A percentile compares a stretch with the other conserved stretches of the same genome.
These are phyloP conservation scores for Darevskia nairensis DNA, from an alignment of 2,797 vertebrate genomes.

Conservation along the genomic window DNA sequence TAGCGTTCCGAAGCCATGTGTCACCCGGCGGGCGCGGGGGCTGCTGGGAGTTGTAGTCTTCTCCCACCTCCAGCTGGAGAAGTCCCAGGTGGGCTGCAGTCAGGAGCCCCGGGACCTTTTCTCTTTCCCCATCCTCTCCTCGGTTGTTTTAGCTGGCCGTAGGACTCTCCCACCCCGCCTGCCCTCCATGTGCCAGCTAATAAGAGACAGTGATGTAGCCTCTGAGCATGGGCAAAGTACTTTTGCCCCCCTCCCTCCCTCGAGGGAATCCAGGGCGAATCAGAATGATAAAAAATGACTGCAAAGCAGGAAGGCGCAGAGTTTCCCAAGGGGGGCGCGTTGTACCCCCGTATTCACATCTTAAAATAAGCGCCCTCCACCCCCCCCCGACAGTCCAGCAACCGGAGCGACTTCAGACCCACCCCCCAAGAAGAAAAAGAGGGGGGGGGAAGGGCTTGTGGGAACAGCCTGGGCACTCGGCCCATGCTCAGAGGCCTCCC, in stretches of 20 bases:
- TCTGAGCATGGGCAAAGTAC: slow-evolving; percentile 6
- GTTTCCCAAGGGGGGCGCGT: not conserved
- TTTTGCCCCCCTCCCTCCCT: not conserved
- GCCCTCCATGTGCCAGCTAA: too few species aligned
- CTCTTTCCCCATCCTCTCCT: not conserved
- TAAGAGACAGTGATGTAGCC: too few species aligned
- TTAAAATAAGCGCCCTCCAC: not conserved
- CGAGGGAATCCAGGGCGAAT: too few species aligned
- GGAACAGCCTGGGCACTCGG: not conserved
- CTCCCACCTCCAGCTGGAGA: not conserved
- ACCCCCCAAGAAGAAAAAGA: too few species aligned
- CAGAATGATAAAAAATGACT: too few species aligned
- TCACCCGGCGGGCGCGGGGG: not conserved
- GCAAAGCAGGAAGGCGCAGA: not conserved
- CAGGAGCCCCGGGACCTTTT: not conserved
- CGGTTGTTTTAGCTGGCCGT: too few species aligned
- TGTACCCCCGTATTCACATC: not conserved
- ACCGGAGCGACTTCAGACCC: not conserved
- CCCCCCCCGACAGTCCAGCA: too few species aligned
- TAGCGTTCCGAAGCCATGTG: slow-evolving; percentile 12
- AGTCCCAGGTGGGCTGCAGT: not conserved
- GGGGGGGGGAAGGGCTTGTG: not conserved
- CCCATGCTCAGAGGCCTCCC: not conserved
- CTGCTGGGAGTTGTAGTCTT: slow-evolving; percentile 19
- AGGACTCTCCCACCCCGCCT: not conserved